Evolutionary conservation across 2,888 invertebrate species (phyloP).

Genomic region (Ligdia adustata): DNA sequence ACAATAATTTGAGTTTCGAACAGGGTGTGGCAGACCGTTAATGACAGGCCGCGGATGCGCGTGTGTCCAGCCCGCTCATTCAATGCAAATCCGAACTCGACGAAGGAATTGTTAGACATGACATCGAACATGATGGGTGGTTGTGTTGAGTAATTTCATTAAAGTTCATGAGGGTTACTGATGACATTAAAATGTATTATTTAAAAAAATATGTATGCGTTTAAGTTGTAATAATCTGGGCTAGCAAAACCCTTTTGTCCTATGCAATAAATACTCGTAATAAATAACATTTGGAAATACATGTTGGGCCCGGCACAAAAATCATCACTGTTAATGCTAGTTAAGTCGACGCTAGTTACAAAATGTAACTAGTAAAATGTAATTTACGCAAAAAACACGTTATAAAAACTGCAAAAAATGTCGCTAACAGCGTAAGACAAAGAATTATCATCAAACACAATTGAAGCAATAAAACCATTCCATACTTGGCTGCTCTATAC

Average conservation of each 20-base stretch:
- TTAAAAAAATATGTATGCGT: no score
- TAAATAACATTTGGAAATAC: no score
- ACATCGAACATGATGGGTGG: conserved; percentile 38
- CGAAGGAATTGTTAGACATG: conserved; percentile 63
- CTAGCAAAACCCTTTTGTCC: no score
- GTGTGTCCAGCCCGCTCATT: conserved; percentile 80
- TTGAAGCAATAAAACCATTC: conserved; percentile 36
- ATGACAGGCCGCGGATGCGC: conserved; percentile 75
- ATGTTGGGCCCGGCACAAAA: no score
- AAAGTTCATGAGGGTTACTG: conserved; percentile 4
- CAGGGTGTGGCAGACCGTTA: conserved; percentile 75
- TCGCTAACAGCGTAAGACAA: conserved; percentile 5
- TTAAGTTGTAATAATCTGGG: not conserved
- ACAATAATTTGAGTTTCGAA: conserved; percentile 74
- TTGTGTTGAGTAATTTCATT: conserved; percentile 12
- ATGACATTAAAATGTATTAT: no score
- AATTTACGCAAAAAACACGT: no score
- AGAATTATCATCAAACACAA: conserved; percentile 17
- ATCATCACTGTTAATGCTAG: no score
- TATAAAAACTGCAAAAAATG: conserved; percentile 8
- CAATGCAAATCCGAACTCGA: conserved; percentile 72
- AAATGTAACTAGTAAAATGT: no score
- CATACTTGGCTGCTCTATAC: conserved; percentile 52
- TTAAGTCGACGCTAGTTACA: no score
- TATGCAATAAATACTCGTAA: no score